These are phyloP conservation scores for Parazoanthus darwini DNA, from an alignment of 92 coral and sea anemone genomes.

Conservation along the genomic window DNA sequence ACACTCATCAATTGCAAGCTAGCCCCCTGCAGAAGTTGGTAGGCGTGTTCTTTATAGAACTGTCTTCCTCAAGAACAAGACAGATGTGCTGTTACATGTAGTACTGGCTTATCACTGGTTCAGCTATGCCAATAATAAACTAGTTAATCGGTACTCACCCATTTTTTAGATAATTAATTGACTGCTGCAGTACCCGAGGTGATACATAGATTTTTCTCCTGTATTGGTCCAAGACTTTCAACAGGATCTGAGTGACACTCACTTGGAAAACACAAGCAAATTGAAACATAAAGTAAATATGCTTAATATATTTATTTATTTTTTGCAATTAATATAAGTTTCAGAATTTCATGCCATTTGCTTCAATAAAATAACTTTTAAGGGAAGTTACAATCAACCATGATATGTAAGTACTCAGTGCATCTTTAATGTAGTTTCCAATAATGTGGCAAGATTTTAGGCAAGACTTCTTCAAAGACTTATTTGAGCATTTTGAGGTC, in stretches of 20 bases:
- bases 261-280: conserved; percentile 45
- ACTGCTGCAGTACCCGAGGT: conserved; percentile 89
- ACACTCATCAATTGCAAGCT: too few relatives aligned
- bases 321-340: neutral
- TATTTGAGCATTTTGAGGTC: too few relatives aligned
- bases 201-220: conserved; percentile 85
- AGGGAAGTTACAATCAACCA: neutral
- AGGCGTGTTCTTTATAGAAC: too few relatives aligned
- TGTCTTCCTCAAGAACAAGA: too few relatives aligned
- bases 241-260: conserved; percentile 84
- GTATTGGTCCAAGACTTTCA: conserved; percentile 91
- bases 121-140: neutral
- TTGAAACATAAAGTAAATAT: neutral
- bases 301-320: too few relatives aligned
- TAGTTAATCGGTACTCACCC: conserved; percentile 65
- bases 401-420: too few relatives aligned
- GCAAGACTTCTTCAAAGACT: too few relatives aligned
- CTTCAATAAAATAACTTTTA: neutral
- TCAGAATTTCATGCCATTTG: neutral
- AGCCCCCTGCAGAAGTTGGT: too few relatives aligned
- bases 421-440: too few relatives aligned
- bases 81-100: too few relatives aligned
- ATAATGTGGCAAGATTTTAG: too few relatives aligned
- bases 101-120: neutral
- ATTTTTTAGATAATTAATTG: conserved; percentile 91